Base-by-base conservation (phyloP, 2,888 invertebrate genomes). In the Drosophila hamatofila region DNA sequence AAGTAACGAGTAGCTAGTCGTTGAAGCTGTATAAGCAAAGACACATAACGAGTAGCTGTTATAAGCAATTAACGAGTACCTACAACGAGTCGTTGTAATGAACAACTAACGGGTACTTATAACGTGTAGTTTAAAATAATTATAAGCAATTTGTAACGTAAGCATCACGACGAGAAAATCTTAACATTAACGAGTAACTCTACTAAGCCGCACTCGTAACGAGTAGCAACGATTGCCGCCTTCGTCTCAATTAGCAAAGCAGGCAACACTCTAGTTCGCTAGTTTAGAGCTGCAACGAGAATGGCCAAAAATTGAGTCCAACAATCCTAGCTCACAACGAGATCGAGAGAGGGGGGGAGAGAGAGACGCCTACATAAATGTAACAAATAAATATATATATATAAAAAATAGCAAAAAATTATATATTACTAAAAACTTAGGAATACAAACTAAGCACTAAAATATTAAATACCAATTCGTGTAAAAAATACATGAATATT, bases 391-490 rank as follows among this genome's bases (percentile, higher is more conserved):
- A 56, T 39, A 18, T 51, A 35, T 54, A 48, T 39, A 25, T 48
- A 18, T 27, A 39, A 61, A 2, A 48, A n/a, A 25, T 1, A n/a
- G 0, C 58, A 41, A 58, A 6, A 37, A 25, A 39, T 25, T 25
- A 54, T 48, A 59, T 41, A 72, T 89, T 84, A 89, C 79, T 87
- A 89, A 72, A 81, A 87, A 77, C 48, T 84, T 78, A 89, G 44
- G 16, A 11, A 11, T 72, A 77, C 63, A 30, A 80, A 72, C 57
- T 59, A 71, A 78, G 60, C n/a, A 33, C 33, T 56, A 56, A 30
- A 64, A 75, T 75, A 69, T 80, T 69, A 80, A 83, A 75, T 70
- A 75, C 88, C 88, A 86, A 86, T 86, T 73, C 70, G 73, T 76
- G 57, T 64, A 46, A 49, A 49, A 48, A 63, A 35, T 75, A 77